Evolutionary conservation across 2,113 vertebrate species (phyloP), one percentile per base, ranked within the genome.

Genomic region (Sakesphorus luctuosus): DNA sequence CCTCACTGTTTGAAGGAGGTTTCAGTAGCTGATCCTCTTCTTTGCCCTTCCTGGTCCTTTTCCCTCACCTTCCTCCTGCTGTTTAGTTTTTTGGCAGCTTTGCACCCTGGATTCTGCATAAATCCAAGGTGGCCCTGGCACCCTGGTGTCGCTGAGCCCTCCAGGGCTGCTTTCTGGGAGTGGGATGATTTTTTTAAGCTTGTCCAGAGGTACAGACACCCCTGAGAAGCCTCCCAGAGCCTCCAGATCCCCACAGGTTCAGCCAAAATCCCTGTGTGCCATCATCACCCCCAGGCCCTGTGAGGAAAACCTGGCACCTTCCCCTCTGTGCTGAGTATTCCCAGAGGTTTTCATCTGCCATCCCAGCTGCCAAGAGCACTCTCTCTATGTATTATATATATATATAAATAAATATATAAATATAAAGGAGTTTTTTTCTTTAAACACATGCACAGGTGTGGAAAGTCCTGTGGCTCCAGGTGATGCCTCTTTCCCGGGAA

Each of bases 321-420:
- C 59, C 72, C 82, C 56, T 49, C 61, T 1, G 0, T 36, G 3
- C 89, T 3, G 0, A 23, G 1, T 44, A 20, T 66, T 61, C 83
- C 72, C 29, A 1, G 29, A 15, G 28, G 8, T 73, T 56, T 40
- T 33, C 35, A 31, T 21, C 81, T 18, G 2, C 82, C 84, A 58
- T 18, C 91, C 83, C 13, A 6, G 67, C 94, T 94, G 87, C 31
- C 11, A 31, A 75, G 82, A 93, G 88, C 90, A 25, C 90, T 91
- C 24, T 75, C 18, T 79, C 49, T 90, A 56, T 33, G 82, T 87
- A 85, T 56, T 31, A 59, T 72, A 66, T 35, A 94, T 84, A 91
- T 56, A 91, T 40, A 38, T 38, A 2, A 92, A 92, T 77, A 93
- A 85, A 71, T 62, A 18, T 62, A 82, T 38, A 90, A 69, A n/a